Base-by-base conservation (phyloP, 2,797 vertebrate genomes). In the Chanos chanos region DNA sequence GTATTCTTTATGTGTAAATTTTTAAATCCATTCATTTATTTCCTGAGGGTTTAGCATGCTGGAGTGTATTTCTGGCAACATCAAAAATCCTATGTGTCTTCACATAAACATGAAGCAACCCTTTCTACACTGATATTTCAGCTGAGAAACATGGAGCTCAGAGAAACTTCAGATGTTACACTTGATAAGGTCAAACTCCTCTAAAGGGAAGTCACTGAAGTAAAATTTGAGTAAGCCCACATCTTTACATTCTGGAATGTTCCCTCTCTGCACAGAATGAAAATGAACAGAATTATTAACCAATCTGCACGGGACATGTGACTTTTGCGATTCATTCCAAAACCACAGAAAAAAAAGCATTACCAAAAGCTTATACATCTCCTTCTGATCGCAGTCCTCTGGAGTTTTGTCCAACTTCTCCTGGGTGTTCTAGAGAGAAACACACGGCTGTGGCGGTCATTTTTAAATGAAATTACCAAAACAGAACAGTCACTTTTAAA, bases 141-240 rank as follows among this genome's bases (percentile, higher is more conserved):
- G n/a, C n/a, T n/a, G n/a, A n/a, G n/a, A n/a, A n/a, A n/a, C n/a
- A n/a, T n/a, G n/a, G n/a, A 92, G 82, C 74, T 92, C 90, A 69
- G 90, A 89, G 78, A 92, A 92, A 2, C 91, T 68, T 19, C 81
- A 81, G 40, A 92, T 86, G 19, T 90, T 90, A 61, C 88, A 89
- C 55, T 85, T 85, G 70, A 92, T 86, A 63, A 92, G 58, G 1
- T 77, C 85, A 0, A 86, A 86, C 49, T 92, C 90, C 18, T 87
- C 83, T 48, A 90, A 66, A 0, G 86, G 83, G 8, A 91, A 81
- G 77, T 92, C 90, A 13, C 89, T 91, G 84, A 92, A 92, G 72
- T 61, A 66, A 61, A 92, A 92, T 77, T 92, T 89, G 9, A 89
- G 90, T 4, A 92, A 83, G 40, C 88, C 87, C 25, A 78, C 71